phyloP scores from a whole-genome alignment of 2,797 vertebrate species.

The Paramormyrops hopkinsi region DNA sequence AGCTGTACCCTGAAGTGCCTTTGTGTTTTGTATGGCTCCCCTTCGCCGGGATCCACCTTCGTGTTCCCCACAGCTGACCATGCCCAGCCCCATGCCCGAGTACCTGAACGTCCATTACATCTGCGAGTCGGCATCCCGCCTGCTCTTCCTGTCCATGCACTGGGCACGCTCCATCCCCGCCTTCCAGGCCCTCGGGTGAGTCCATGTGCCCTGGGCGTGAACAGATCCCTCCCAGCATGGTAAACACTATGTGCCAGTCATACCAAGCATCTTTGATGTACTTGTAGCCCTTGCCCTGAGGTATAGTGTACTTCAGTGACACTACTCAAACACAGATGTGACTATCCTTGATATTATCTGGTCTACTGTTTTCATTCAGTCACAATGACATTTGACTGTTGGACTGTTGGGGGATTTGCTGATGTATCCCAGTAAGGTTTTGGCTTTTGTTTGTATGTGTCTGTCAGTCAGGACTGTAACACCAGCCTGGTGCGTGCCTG shows the following conservation, averaged over 20 bases:
- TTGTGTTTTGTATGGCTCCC: conserved; percentile 29
- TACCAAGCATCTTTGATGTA: background rate
- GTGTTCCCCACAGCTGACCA: conserved; percentile 64
- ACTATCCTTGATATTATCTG: background rate
- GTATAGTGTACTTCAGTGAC: background rate
- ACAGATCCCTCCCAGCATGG: background rate
- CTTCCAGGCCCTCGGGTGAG: conserved; percentile 94
- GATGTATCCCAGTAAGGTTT: background rate
- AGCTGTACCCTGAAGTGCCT: conserved; percentile 14
- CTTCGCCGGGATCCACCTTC: background rate
- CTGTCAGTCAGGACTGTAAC: conserved; percentile 85
- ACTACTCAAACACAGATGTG: background rate
- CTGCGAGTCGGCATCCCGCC: conserved; percentile 93
- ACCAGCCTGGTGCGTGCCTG: conserved; percentile 90
- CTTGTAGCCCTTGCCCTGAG: background rate
- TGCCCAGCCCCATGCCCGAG: conserved; percentile 96
- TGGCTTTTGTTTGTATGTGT: conserved; percentile 15
- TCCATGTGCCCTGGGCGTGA: background rate
- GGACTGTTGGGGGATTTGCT: background rate
- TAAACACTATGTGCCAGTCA: background rate
- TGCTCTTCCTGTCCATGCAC: conserved; percentile 99
- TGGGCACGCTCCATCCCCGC: conserved; percentile 97
- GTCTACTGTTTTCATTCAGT: background rate
- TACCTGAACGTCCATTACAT: conserved; percentile 99
- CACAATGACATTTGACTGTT: background rate